These are phyloP conservation scores for Palythoa grandiflora DNA, from an alignment of 92 coral and sea anemone species.

Conservation along the genomic window DNA sequence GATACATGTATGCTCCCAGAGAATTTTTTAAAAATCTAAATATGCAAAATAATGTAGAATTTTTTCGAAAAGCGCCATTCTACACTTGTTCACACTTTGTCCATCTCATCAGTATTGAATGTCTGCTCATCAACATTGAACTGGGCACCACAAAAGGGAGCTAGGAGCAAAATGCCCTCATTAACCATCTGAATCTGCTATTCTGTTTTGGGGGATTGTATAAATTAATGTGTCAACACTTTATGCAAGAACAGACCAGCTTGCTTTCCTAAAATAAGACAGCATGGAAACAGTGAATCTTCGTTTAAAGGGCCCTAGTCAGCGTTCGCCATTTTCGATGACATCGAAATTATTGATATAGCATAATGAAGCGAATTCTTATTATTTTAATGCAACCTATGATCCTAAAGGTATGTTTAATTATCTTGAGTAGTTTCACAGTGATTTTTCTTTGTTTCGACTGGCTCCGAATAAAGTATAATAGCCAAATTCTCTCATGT, in stretches of 20 bases:
- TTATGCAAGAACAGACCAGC: conserved; percentile 34
- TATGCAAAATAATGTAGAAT: too few species aligned
- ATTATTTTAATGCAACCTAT: conserved; percentile 12
- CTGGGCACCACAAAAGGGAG: background rate
- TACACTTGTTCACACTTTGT: too few species aligned
- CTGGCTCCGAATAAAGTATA: background rate
- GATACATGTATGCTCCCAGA: too few species aligned
- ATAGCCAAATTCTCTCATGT: background rate
- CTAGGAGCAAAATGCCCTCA: conserved; percentile 27
- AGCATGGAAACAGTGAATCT: conserved; percentile 47
- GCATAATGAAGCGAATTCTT: conserved; percentile 23
- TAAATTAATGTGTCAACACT: conserved; percentile 31
- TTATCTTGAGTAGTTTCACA: conserved; percentile 28
- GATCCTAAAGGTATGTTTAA: conserved; percentile 23
- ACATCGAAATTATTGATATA: conserved; percentile 38
- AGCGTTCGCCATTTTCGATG: conserved; percentile 33
- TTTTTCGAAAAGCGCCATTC: too few species aligned
- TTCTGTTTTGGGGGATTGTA: conserved; percentile 49
- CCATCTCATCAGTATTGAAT: too few species aligned
- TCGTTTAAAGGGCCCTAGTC: conserved; percentile 37
- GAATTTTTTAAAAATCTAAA: too few species aligned
- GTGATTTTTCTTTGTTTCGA: conserved; percentile 17
- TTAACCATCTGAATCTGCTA: conserved; percentile 39
- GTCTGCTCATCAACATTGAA: background rate
- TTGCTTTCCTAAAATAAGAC: conserved; percentile 48